Evolutionary conservation across 2,113 vertebrate species (phyloP).

Genomic region (Piaya cayana): DNA sequence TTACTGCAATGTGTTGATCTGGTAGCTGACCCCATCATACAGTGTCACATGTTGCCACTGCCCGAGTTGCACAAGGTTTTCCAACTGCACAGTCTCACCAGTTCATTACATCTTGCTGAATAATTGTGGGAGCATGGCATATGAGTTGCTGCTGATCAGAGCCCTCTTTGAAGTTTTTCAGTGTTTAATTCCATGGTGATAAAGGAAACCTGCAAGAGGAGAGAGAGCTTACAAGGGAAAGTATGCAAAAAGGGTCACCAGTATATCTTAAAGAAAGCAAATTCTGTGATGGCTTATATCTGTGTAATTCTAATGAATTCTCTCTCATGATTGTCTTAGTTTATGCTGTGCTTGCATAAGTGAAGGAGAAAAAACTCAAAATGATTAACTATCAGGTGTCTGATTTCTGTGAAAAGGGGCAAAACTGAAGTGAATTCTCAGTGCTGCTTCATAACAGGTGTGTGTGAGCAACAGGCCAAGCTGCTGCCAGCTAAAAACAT

Average conservation of each 20-base stretch:
- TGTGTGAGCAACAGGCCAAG: rapidly evolving
- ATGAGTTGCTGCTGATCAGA: background rate
- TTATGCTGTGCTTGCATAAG: background rate
- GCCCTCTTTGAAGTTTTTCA: background rate
- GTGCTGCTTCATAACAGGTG: background rate
- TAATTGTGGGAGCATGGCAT: rapidly evolving
- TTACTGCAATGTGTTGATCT: background rate
- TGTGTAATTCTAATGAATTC: background rate
- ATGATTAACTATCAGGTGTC: background rate
- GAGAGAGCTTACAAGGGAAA: background rate
- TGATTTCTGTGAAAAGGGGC: background rate
- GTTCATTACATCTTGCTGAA: background rate
- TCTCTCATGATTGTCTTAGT: background rate
- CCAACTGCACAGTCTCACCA: rapidly evolving
- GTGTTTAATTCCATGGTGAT: background rate
- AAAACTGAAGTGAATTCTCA: background rate
- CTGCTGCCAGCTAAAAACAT: background rate
- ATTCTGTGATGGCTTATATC: background rate
- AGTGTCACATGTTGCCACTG: background rate
- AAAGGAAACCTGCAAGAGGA: background rate
- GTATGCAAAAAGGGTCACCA: rapidly evolving
- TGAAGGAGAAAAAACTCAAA: rapidly evolving
- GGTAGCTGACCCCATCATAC: background rate
- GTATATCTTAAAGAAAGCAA: background rate
- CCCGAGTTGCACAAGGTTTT: background rate